Evolutionary conservation across 2,888 invertebrate genomes (phyloP).

Genomic region (Hetaerina titia): DNA sequence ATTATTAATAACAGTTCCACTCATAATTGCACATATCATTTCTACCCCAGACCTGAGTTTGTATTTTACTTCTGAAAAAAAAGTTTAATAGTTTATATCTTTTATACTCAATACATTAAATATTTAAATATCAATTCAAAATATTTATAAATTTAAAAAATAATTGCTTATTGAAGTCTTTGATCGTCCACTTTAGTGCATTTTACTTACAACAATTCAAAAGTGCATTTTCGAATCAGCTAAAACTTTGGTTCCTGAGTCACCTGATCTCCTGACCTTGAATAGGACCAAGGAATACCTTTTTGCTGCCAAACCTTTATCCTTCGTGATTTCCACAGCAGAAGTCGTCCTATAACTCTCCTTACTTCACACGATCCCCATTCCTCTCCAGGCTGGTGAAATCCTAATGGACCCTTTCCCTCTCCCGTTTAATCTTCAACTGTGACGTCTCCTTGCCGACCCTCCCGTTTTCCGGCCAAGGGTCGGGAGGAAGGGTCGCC

Average conservation of each 20-base stretch:
- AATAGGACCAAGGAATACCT: not conserved
- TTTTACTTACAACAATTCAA: not conserved
- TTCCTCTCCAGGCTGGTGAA: not conserved
- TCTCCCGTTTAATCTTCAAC: constrained; percentile 21
- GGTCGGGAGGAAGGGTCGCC: constrained; percentile 15
- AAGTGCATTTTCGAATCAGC: not conserved
- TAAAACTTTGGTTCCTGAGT: not conserved
- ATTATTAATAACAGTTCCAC: too few species aligned
- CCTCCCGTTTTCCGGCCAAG: not conserved
- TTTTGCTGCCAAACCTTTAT: not conserved
- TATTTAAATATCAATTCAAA: not conserved
- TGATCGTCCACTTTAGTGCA: not conserved
- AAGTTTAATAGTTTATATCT: not conserved
- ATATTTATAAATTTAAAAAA: too few species aligned
- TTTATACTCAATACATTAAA: not conserved
- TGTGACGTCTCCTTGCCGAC: not conserved
- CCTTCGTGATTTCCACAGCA: not conserved
- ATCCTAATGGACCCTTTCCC: constrained; percentile 32
- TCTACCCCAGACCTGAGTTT: too few species aligned
- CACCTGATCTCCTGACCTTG: not conserved
- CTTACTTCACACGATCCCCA: not conserved
- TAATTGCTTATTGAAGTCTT: too few species aligned
- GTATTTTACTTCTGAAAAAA: not conserved
- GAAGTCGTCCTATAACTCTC: not conserved
- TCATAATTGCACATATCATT: too few species aligned